phyloP scores from a whole-genome alignment of 2,888 invertebrate genomes.

The Syritta pipiens region DNA sequence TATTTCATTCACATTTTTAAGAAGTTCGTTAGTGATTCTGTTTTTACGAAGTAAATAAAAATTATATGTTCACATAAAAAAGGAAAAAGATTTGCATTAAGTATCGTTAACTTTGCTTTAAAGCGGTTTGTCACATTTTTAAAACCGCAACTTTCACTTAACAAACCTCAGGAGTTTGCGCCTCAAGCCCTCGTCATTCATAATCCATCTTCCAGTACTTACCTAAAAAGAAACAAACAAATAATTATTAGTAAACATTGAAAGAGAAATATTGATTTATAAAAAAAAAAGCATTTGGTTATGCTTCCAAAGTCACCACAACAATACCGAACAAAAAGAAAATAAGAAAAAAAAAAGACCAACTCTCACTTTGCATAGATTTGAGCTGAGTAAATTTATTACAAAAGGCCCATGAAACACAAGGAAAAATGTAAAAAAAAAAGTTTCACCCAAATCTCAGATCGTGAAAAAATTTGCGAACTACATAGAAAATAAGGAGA shows the following conservation, averaged over 20 bases:
- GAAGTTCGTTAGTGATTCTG: too few species aligned
- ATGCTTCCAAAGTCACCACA: neutral
- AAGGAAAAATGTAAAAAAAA: neutral
- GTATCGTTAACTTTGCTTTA: too few species aligned
- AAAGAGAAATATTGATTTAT: conserved; percentile 12
- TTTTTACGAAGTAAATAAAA: too few species aligned
- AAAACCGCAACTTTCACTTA: conserved; percentile 42
- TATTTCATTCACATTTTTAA: too few species aligned
- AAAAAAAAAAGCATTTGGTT: too few species aligned
- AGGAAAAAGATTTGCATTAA: too few species aligned
- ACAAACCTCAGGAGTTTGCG: neutral
- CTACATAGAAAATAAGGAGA: conserved; percentile 16
- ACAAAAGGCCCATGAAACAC: neutral
- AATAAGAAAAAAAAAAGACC: conserved; percentile 1
- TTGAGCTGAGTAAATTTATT: conserved; percentile 1
- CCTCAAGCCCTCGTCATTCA: neutral
- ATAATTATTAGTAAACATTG: conserved; percentile 5
- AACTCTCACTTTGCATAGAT: conserved; percentile 34
- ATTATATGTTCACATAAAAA: too few species aligned
- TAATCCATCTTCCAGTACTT: conserved; percentile 23
- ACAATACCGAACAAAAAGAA: neutral
- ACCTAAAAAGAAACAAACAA: conserved; percentile 53
- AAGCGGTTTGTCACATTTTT: too few species aligned
- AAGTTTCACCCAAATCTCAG: conserved; percentile 46
- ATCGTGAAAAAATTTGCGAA: conserved; percentile 32